These are phyloP conservation scores for Amiota minor DNA, from an alignment of 2,888 invertebrate species.

Conservation along the genomic window DNA sequence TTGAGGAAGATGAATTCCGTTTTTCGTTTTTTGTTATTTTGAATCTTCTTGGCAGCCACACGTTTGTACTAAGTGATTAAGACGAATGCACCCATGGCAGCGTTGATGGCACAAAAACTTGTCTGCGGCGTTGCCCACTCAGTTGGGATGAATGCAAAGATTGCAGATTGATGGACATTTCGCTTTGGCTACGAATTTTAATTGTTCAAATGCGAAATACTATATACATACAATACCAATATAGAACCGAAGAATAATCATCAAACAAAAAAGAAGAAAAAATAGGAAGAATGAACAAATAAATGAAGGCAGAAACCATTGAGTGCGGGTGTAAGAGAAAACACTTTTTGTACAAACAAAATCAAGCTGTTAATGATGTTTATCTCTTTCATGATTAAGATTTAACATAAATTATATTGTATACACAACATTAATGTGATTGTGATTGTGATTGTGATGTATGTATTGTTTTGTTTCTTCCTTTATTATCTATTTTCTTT, in stretches of 20 bases:
- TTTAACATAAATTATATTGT: neutral
- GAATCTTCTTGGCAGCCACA: neutral
- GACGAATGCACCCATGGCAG: neutral
- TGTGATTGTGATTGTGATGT: neutral
- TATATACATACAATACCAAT: constrained; percentile 42
- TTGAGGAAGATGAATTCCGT: constrained; percentile 56
- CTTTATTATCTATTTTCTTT: constrained; percentile 20
- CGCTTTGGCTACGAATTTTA: constrained; percentile 52
- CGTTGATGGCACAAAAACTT: neutral
- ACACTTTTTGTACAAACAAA: no score
- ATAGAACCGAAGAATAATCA: no score
- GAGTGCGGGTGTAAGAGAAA: no score
- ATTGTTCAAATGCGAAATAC: constrained; percentile 57
- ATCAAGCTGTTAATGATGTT: constrained; percentile 13
- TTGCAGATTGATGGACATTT: constrained; percentile 59
- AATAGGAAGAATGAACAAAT: neutral
- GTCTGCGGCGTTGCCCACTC: no score
- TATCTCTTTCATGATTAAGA: neutral
- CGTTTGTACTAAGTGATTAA: constrained; percentile 24
- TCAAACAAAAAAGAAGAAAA: no score
- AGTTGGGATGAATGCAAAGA: no score
- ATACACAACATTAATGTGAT: no score
- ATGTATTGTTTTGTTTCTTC: constrained; percentile 1
- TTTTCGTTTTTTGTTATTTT: constrained; percentile 13
- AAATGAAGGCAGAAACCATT: constrained; percentile 5